These are phyloP conservation scores for Cliona cf. orientalis DNA, from an alignment of 37 sponge, comb jelly and placozoan species.

Conservation along the genomic window DNA sequence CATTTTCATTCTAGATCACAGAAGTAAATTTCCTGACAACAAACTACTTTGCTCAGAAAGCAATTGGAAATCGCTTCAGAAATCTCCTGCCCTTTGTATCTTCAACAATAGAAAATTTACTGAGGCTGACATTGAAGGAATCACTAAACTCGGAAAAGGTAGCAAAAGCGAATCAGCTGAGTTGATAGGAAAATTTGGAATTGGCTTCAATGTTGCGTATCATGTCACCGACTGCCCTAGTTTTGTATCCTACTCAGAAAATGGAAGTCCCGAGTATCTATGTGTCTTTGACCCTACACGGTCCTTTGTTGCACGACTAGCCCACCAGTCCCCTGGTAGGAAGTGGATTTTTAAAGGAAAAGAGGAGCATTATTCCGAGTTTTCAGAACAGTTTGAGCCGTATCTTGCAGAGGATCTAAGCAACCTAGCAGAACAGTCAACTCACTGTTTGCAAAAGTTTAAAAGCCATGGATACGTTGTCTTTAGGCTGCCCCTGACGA, in stretches of 20 bases:
- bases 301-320: slow-evolving; percentile 7
- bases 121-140: slow-evolving; percentile 73
- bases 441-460: slow-evolving; percentile 25
- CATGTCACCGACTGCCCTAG: slow-evolving; percentile 88
- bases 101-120: slow-evolving; percentile 78
- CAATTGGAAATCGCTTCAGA: slow-evolving; percentile 60
- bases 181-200: slow-evolving; percentile 83
- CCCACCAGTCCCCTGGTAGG: slow-evolving; percentile 27
- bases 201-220: slow-evolving; percentile 90
- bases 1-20: slow-evolving; percentile 67
- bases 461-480: slow-evolving; percentile 39
- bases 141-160: slow-evolving; percentile 78
- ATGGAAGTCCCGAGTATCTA: slow-evolving; percentile 50
- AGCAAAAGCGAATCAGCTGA: slow-evolving; percentile 60
- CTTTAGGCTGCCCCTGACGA: slow-evolving; percentile 62
- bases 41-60: slow-evolving; percentile 23
- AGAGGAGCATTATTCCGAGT: not conserved
- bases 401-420: slow-evolving; percentile 36
- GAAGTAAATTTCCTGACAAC: slow-evolving; percentile 17
- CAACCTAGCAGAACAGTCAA: not conserved
- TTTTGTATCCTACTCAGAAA: slow-evolving; percentile 51
- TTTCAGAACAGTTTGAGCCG: slow-evolving; percentile 60
- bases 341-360: slow-evolving; percentile 30
- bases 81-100: slow-evolving; percentile 63
- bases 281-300: slow-evolving; percentile 79